Base-by-base conservation (phyloP, 92 coral and sea anemone species). In the Plumapathes pennacea region DNA sequence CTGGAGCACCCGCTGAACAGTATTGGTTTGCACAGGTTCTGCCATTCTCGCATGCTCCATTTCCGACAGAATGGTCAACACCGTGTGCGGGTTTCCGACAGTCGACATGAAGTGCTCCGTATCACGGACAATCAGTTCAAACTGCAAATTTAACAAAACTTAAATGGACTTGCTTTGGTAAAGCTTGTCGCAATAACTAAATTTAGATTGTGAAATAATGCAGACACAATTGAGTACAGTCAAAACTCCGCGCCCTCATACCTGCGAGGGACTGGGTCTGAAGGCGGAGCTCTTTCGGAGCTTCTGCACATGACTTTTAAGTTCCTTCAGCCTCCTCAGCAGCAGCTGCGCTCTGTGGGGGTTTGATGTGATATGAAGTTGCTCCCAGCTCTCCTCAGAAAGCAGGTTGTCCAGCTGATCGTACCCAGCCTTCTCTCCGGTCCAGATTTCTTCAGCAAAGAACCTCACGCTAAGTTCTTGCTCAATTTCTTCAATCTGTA, bases 221-320 rank as follows among this genome's bases (percentile, higher is more conserved):
- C n/a, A n/a, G n/a, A n/a, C n/a, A n/a, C n/a, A n/a, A n/a, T n/a
- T n/a, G n/a, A n/a, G n/a, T n/a, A n/a, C n/a, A n/a, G n/a, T n/a
- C 17, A 31, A 25, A 10, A 8, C 17, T 22, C 34, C 4, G 38
- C 19, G 17, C 18, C 36, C 5, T 24, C 60, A 19, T 49, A 92
- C 98, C 91, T 92, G 88, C 1, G 98, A 88, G 12, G 72, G 75
- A 17, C 31, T 32, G 56, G 98, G 98, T 39, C 98, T 74, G 4
- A 63, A 82, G 2, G 98, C 96, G 11, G 76, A 62, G 33, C 67
- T 69, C 54, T 60, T 50, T 5, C 43, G 38, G 51, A 88, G 81
- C n/a, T 30, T 29, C 36, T 25, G 33, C 6, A 57, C 83, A 15
- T 66, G 47, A 13, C 29, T 60, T 41, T 30, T 60, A 23, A 66